Evolutionary conservation across 1,140 invertebrate genomes (phyloP), one percentile per base, ranked within the genome.

Genomic region (Batillaria attramentaria): DNA sequence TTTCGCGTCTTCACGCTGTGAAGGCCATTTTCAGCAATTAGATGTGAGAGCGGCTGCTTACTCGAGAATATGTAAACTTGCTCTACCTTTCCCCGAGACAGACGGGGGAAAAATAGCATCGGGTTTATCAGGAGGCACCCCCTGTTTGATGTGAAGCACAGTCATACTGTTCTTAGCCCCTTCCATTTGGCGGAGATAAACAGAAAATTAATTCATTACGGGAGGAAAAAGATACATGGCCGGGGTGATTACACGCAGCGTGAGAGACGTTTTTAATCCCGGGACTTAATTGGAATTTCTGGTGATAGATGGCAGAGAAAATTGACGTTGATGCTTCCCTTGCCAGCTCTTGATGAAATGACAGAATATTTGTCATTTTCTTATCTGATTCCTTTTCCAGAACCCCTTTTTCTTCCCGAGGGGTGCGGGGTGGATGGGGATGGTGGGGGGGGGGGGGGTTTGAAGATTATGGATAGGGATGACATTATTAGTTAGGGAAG

Each of bases 201-300:
- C 72, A 57, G 43, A 57, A 73, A 73, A 73, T 57, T 39, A 73
- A 73, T 73, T 73, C 72, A 73, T 73, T 73, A 57, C 72, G 28
- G 72, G 46, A 31, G n/a, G 72, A n/a, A 73, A 37, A 37, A 57
- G 46, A 60, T 57, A 57, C 46, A 24, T 73, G 28, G 46, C 5
- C n/a, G 72, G 72, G 31, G 42, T 20, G 43, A 60, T 37, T 60
- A 35, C 72, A 2, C 16, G 46, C 28, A 57, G 72, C 31, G 46
- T 20, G 18, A 10, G 37, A 8, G 35, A 35, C 60, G 72, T 33
- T 73, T 73, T 73, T 73, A 73, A 73, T 73, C 50, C 72, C 20
- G n/a, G 46, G n/a, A n/a, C 57, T 62, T 62, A 62, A 62, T 62
- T 62, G 57, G 57, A 31, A 62, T 28, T 3, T 10, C n/a, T n/a